Base-by-base conservation (phyloP, 2,113 vertebrate species). In the Pygoscelis antarcticus region DNA sequence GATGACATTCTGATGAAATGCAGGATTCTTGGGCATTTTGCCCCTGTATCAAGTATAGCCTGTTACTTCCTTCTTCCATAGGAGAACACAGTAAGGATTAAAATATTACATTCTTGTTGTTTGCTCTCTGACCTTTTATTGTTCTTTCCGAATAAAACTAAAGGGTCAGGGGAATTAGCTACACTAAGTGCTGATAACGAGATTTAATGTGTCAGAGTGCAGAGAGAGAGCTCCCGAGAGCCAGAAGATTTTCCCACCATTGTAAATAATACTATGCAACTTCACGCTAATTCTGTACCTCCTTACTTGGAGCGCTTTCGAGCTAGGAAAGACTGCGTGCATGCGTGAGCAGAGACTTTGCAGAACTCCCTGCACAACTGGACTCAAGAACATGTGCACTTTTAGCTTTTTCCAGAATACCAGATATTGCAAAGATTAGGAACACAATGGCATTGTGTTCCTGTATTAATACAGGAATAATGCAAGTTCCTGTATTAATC, bases 1-100 rank as follows among this genome's bases (percentile, higher is more conserved):
- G 1, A 22, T 15, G 74, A 38, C 0, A 0, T 38, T 38, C 36
- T 40, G 38, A n/a, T 6, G n/a, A 79, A 51, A 58, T 2, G 11
- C 4, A 60, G 36, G 36, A 29, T n/a, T 66, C n/a, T 47, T 61
- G 44, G 54, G 30, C 14, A 13, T 75, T 70, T 76, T 80, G 51
- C 6, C 36, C 16, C 40, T 49, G 6, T 66, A 42, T 76, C 34
- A 21, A 25, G 13, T 61, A 55, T 2, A 71, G 40, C 29, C 58
- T 32, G n/a, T 71, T 75, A 30, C n/a, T 64, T 58, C 44, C 13
- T 70, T 32, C n/a, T 42, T 83, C 72, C n/a, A 34, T 11, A 44
- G 27, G 57, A 79, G 84, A 80, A 69, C 32, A 25, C 22, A 74
- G 25, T 55, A 62, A 58, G 36, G 26, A 85, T 38, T 65, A 64